phyloP scores from a whole-genome alignment of 2,113 vertebrate species.

The Ciconia stormi region DNA sequence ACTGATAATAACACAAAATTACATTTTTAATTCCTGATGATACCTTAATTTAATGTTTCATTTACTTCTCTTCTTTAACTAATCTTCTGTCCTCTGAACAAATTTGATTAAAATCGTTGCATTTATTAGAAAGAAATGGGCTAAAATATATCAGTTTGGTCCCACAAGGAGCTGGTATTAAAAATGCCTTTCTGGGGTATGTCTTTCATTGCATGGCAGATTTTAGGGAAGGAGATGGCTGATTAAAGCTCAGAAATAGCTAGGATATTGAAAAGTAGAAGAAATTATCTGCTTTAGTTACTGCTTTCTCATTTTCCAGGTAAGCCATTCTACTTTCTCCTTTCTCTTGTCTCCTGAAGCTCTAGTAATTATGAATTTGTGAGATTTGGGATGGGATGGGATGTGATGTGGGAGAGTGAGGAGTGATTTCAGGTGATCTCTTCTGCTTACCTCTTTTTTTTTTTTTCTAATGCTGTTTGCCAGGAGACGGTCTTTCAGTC shows the following conservation, averaged over 20 bases:
- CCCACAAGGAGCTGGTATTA: neutral
- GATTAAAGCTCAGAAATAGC: constrained; percentile 9
- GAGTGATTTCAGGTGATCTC: neutral
- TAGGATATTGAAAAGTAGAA: neutral
- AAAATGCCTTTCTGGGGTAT: neutral
- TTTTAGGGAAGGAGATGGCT: neutral
- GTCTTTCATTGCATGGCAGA: neutral
- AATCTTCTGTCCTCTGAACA: constrained; percentile 67
- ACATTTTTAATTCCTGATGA: constrained; percentile 65
- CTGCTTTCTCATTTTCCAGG: neutral
- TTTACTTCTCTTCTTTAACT: constrained; percentile 64
- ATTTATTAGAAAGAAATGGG: constrained; percentile 59
- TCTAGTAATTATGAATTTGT: neutral
- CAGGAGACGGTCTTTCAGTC: neutral
- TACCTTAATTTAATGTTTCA: constrained; percentile 71
- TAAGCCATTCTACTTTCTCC: neutral
- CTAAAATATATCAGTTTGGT: constrained; percentile 49
- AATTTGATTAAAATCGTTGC: constrained; percentile 67
- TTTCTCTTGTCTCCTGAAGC: neutral
- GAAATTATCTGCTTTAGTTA: neutral
- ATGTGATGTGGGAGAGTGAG: neutral
- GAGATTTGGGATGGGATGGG: neutral
- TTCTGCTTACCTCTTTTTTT: neutral
- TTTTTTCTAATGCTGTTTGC: neutral
- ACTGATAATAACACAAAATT: constrained; percentile 68